Conservation (phyloP, 64 coral and sea anemone species). For the Exaiptasia diaphana region DNA sequence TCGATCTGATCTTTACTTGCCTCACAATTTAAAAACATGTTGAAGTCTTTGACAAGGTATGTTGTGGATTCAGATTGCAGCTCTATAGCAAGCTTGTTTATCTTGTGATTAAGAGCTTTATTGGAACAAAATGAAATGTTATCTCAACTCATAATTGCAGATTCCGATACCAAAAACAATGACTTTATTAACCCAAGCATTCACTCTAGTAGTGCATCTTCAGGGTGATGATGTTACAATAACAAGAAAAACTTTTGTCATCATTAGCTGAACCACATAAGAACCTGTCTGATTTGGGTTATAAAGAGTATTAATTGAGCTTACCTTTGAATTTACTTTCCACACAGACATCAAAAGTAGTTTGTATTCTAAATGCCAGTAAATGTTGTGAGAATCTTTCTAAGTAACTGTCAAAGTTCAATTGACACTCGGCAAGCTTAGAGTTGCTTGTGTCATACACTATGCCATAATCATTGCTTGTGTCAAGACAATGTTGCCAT, state of each 20-base stretch:
- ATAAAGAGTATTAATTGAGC: not conserved
- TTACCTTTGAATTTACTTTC: not conserved
- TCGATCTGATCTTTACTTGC: not conserved
- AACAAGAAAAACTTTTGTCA: no score
- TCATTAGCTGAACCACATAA: no score
- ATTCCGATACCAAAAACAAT: no score
- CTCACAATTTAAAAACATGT: not conserved
- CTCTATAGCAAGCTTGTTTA: constrained; percentile 1
- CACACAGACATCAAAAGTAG: not conserved
- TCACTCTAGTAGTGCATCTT: no score
- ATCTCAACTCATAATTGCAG: no score
- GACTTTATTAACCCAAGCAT: no score
- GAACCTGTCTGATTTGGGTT: no score
- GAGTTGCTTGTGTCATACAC: not conserved
- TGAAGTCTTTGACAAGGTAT: constrained; percentile 55
- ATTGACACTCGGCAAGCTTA: not conserved
- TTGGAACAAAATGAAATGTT: no score
- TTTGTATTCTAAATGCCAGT: constrained; percentile 8
- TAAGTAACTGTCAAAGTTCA: not conserved
- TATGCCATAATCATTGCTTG: not conserved
- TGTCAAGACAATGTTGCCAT: constrained; percentile 11
- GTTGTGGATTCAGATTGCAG: not conserved
- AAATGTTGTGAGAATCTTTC: not conserved
- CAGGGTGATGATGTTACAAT: no score
- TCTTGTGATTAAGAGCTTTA: no score